Conservation (phyloP, 2,113 vertebrate genomes). For the Trichomycterus rosablanca region DNA sequence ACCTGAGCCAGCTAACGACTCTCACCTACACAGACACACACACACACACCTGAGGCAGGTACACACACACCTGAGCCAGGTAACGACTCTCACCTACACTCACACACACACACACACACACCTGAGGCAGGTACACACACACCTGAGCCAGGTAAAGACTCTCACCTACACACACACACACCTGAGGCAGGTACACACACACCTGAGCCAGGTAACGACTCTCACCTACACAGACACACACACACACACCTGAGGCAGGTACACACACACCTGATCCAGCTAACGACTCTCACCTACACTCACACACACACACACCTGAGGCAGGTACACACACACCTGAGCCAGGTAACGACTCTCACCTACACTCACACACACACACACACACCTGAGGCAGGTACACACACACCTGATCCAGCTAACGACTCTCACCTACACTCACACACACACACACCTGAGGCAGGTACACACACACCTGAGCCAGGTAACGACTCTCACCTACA, state of each 20-base stretch:
- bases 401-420: constrained; percentile 63
- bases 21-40: constrained; percentile 15
- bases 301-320: constrained; percentile 50
- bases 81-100: constrained; percentile 20
- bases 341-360: constrained; percentile 10
- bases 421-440: constrained; percentile 14
- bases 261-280: constrained; percentile 69
- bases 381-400: constrained; percentile 79
- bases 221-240: constrained; percentile 15
- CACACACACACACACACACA: constrained; percentile 6
- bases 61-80: constrained; percentile 69
- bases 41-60: constrained; percentile 74
- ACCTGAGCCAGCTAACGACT: constrained; percentile 56
- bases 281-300: constrained; percentile 20
- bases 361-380: constrained; percentile 21
- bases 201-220: constrained; percentile 56
- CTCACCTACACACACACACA: constrained; percentile 15
- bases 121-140: constrained; percentile 83
- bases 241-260: constrained; percentile 74
- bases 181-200: constrained; percentile 82
- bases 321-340: constrained; percentile 82
- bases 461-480: constrained; percentile 73
- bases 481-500: constrained; percentile 25
- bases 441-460: constrained; percentile 69
- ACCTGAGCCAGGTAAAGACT: constrained; percentile 56